Evolutionary conservation across 2,888 invertebrate genomes (phyloP), one percentile per base, ranked within the genome.

Genomic region (Brachypalpus laphriformis): DNA sequence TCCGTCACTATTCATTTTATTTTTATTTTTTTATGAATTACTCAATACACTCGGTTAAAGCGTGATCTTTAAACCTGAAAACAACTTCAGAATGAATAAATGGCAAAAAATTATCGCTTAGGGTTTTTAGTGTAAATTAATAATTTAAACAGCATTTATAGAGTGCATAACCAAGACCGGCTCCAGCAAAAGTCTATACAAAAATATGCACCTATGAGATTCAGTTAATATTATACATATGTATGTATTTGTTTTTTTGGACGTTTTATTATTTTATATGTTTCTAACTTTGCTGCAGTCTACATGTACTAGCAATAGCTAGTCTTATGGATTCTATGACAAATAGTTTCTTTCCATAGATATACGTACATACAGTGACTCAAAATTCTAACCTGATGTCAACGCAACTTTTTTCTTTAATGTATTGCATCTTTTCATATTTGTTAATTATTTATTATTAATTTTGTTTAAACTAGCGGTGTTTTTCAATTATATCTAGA

Each of bases 21-120:
- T 31, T 65, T 34, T 18, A 56, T 18, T 20, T 72, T 51, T 56
- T 75, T 20, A 56, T 75, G 75, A 66, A 49, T 57, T 14, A 47
- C 54, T 20, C 49, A 45, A 28, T 57, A n/a, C 57, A 75, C 28
- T 65, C 66, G 45, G 65, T 49, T 66, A 25, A 49, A 57, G 14
- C 57, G 75, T 75, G 75, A 75, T 75, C 75, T 65, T 56, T 47
- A 74, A 74, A 74, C 63, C 45, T 42, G 74, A 57, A 72, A 57
- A 61, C 51, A 31, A 42, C 40, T 16, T 40, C 3, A 51, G 51
- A 34, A 37, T 14, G 14, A 72, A 42, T 40, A 22, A 40, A 54
- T 18, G 5, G 25, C 20, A 74, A 63, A 22, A 54, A 34, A 28
- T 8, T 22, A 22, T 54, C 28, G 25, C n/a, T 51, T 28, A 20